These are phyloP conservation scores for Hyposoter dolosus DNA, from an alignment of 2,888 invertebrate species.

Conservation along the genomic window DNA sequence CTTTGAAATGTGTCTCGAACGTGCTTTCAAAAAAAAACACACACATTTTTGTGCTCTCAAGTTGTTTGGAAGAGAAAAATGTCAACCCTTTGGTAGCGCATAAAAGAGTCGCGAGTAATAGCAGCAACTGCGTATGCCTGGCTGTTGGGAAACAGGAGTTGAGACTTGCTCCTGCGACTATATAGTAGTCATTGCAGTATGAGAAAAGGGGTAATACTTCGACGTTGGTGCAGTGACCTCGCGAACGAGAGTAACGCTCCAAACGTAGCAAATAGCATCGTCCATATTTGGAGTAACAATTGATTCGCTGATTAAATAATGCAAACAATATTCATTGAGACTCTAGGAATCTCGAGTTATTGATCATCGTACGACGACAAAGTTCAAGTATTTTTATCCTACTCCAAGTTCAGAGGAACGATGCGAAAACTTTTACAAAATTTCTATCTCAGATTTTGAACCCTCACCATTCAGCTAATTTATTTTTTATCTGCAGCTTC, in stretches of 20 bases:
- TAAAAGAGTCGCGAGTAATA: not conserved
- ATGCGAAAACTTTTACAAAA: not conserved
- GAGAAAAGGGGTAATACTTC: not conserved
- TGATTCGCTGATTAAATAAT: constrained; percentile 56
- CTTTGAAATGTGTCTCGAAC: not conserved
- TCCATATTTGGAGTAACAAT: constrained; percentile 63
- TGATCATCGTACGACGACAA: not conserved
- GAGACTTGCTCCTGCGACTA: not conserved
- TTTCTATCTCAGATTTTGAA: not conserved
- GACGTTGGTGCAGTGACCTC: constrained; percentile 39
- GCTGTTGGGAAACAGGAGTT: not conserved
- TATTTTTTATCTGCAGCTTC: not conserved
- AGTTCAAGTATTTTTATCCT: not conserved
- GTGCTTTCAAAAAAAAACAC: constrained; percentile 13
- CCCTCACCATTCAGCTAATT: not conserved
- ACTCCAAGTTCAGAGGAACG: not conserved
- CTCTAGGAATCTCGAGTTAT: constrained; percentile 44
- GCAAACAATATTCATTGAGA: not conserved
- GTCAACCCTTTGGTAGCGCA: not conserved
- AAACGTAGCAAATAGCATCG: constrained; percentile 28
- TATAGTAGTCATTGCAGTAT: not conserved
- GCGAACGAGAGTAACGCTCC: constrained; percentile 36
- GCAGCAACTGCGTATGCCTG: not conserved
- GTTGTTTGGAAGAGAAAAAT: not conserved
- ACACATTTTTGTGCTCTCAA: not conserved